Percentiles rank a stretch among this genome's conserved stretches.
phyloP scores from a whole-genome alignment of 2,888 invertebrate species.

The Zygogramma bicolorata region DNA sequence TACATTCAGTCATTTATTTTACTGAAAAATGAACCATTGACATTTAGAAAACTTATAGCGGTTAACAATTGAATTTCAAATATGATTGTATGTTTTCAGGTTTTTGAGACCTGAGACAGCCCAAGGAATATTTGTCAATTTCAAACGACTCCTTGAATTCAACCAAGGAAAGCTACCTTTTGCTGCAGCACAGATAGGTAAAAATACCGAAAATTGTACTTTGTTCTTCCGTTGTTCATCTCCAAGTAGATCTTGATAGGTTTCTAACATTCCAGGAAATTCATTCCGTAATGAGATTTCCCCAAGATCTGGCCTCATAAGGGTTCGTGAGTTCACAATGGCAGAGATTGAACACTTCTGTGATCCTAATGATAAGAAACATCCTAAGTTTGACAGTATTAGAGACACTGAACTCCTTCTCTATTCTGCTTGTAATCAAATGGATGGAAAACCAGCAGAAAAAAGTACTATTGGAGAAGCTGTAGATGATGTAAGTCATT shows the following conservation, averaged over 20 bases:
- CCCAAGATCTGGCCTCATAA: slow-evolving; percentile 93
- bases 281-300: slow-evolving; percentile 99
- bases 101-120: slow-evolving; percentile 98
- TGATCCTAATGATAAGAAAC: slow-evolving; percentile 88
- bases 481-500: slow-evolving; percentile 77
- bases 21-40: no score
- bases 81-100: slow-evolving; percentile 61
- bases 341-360: slow-evolving; percentile 99
- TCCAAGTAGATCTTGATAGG: no score
- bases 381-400: slow-evolving; percentile 88
- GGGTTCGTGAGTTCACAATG: slow-evolving; percentile 99
- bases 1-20: no score
- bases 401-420: slow-evolving; percentile 82
- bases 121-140: slow-evolving; percentile 99
- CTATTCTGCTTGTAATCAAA: slow-evolving; percentile 97
- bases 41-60: no score
- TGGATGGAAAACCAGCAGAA: slow-evolving; percentile 93
- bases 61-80: no score
- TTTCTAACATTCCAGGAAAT: slow-evolving; percentile 72
- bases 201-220: no score
- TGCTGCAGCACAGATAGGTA: slow-evolving; percentile 98
- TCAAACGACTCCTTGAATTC: slow-evolving; percentile 96
- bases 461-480: slow-evolving; percentile 87
- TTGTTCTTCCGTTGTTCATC: no score
- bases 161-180: slow-evolving; percentile 97